These are phyloP conservation scores for Caenorhabditis sp. DNA, from an alignment of 2,888 invertebrate species.

Conservation along the genomic window DNA sequence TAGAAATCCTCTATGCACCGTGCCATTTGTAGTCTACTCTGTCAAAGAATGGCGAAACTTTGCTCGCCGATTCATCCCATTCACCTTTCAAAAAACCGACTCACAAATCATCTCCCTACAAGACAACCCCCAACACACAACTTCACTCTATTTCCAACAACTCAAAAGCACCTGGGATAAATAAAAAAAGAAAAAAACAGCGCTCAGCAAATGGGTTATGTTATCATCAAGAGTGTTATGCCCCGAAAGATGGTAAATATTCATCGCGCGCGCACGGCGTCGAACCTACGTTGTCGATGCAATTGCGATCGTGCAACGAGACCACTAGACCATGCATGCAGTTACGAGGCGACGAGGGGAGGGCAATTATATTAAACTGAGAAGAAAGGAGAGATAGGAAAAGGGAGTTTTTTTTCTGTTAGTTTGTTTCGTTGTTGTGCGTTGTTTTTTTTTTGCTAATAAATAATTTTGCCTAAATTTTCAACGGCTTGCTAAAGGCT, in stretches of 20 bases:
- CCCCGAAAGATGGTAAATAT: conserved; percentile 41
- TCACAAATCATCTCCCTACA: neutral
- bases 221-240: conserved; percentile 7
- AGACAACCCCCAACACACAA: neutral
- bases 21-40: conserved; percentile 8
- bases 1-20: conserved; percentile 16
- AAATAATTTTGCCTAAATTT: neutral
- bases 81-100: neutral
- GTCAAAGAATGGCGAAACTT: conserved; percentile 20
- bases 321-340: conserved; percentile 29
- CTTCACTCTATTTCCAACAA: conserved; percentile 10
- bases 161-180: conserved; percentile 23
- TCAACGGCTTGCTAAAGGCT: too few species aligned
- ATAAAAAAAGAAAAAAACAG: conserved; percentile 2
- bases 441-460: neutral
- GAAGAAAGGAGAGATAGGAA: neutral
- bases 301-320: conserved; percentile 4
- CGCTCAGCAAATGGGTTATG: conserved; percentile 1
- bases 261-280: conserved; percentile 20
- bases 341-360: neutral
- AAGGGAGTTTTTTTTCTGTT: too few species aligned
- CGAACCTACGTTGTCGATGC: conserved; percentile 4
- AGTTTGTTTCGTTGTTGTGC: neutral
- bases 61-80: conserved; percentile 4
- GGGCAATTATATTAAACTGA: neutral